phyloP scores from a whole-genome alignment of 2,113 vertebrate species.

The Syngnathus floridae region DNA sequence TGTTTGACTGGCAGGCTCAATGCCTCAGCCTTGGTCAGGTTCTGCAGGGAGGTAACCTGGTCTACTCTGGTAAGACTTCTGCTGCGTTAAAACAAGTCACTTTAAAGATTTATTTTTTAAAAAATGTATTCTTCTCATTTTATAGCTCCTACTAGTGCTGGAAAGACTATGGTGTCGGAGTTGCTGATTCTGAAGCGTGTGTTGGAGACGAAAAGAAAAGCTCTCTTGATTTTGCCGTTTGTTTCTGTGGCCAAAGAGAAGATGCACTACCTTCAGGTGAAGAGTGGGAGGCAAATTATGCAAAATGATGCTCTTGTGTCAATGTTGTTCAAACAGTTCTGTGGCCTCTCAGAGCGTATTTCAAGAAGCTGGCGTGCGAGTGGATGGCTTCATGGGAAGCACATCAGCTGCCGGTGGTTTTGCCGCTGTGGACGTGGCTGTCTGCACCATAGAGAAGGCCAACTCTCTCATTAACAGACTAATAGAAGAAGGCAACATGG shows the following conservation, averaged over 20 bases:
- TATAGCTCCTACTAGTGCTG: conserved; percentile 92
- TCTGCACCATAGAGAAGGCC: conserved; percentile 97
- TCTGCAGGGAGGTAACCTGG: conserved; percentile 85
- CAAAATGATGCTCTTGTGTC: neutral
- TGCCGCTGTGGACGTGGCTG: conserved; percentile 82
- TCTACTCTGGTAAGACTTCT: conserved; percentile 84
- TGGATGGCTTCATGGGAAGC: conserved; percentile 92
- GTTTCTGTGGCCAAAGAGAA: conserved; percentile 97
- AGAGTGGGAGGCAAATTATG: neutral
- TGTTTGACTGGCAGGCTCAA: conserved; percentile 98
- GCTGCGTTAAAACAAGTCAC: neutral
- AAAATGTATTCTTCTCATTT: conserved; percentile 6
- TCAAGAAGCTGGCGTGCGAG: conserved; percentile 83
- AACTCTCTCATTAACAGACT: conserved; percentile 90
- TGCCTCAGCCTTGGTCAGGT: conserved; percentile 85
- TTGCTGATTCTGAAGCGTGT: conserved; percentile 90
- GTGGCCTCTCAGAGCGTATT: conserved; percentile 78
- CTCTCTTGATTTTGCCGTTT: conserved; percentile 92
- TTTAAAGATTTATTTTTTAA: neutral
- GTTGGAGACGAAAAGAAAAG: conserved; percentile 87
- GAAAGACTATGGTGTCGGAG: conserved; percentile 94
- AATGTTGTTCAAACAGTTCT: neutral
- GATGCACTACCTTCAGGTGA: conserved; percentile 86
- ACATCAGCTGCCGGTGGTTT: conserved; percentile 78
- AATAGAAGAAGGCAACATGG: conserved; percentile 86